These are phyloP conservation scores for Anguilla marmorata DNA, from an alignment of 2,797 vertebrate species.

Conservation along the genomic window DNA sequence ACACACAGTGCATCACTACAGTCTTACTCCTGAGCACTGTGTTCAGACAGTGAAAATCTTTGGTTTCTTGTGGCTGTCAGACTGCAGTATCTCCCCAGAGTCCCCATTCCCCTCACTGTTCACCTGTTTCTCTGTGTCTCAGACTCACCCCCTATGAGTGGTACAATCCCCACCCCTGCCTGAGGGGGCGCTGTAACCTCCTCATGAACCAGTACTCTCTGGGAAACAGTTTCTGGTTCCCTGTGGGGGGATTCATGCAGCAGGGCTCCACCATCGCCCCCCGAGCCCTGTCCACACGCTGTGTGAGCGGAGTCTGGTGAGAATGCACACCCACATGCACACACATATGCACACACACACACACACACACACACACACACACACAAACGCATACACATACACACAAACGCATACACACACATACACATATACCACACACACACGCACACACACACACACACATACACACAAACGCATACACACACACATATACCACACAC, in stretches of 20 bases:
- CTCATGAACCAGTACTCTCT: slow-evolving; percentile 97
- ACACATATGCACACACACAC: not conserved
- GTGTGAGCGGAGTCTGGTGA: slow-evolving; percentile 98
- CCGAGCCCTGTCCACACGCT: slow-evolving; percentile 91
- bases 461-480: not conserved
- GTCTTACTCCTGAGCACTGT: not conserved
- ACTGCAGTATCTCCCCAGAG: not conserved
- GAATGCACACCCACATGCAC: slow-evolving; percentile 47
- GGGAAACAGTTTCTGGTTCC: slow-evolving; percentile 98
- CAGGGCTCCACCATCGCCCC: slow-evolving; percentile 97
- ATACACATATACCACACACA: not conserved
- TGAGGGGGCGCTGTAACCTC: slow-evolving; percentile 89
- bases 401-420: not conserved
- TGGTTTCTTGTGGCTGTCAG: not conserved
- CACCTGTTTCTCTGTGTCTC: slow-evolving; percentile 35
- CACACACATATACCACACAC: not conserved
- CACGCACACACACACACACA: not conserved
- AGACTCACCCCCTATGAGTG: slow-evolving; percentile 97
- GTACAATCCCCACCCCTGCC: slow-evolving; percentile 96
- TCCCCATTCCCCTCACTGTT: not conserved
- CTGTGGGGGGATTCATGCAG: slow-evolving; percentile 98
- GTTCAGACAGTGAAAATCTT: not conserved
- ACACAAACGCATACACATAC: not conserved
- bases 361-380: not conserved
- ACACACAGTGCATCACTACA: not conserved